phyloP scores from a whole-genome alignment of 1,140 invertebrate species.

The Aporrectodea caliginosa region DNA sequence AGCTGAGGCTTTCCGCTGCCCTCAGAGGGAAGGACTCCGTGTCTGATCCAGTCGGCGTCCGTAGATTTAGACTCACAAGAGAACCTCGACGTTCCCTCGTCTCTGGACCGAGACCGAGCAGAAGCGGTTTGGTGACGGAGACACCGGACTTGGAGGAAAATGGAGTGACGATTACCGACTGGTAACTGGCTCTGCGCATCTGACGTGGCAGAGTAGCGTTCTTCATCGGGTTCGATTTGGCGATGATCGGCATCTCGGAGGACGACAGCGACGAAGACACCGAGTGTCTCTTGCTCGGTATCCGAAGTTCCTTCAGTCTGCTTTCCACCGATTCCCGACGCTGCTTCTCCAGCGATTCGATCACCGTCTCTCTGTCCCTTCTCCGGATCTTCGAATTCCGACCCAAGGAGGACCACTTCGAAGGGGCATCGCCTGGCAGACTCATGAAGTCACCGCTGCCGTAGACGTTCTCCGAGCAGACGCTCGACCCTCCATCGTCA shows the following conservation, averaged over 20 bases:
- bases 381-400: neutral
- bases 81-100: neutral
- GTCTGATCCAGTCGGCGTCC: neutral
- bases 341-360: neutral
- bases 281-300: neutral
- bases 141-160: neutral
- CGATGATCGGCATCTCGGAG: neutral
- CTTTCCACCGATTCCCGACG: neutral
- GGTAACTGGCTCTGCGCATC: neutral
- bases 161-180: neutral
- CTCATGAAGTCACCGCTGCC: no score
- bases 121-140: neutral
- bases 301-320: neutral
- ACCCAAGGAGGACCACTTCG: neutral
- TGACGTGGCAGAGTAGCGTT: neutral
- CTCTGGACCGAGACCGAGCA: neutral
- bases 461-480: neutral
- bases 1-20: neutral
- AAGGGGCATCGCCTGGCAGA: neutral
- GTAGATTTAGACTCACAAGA: no score
- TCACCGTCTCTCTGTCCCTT: neutral
- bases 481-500: neutral
- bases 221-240: neutral
- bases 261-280: neutral
- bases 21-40: neutral